phyloP scores from a whole-genome alignment of 2,113 vertebrate species.

The Coptodon bakossiorum region DNA sequence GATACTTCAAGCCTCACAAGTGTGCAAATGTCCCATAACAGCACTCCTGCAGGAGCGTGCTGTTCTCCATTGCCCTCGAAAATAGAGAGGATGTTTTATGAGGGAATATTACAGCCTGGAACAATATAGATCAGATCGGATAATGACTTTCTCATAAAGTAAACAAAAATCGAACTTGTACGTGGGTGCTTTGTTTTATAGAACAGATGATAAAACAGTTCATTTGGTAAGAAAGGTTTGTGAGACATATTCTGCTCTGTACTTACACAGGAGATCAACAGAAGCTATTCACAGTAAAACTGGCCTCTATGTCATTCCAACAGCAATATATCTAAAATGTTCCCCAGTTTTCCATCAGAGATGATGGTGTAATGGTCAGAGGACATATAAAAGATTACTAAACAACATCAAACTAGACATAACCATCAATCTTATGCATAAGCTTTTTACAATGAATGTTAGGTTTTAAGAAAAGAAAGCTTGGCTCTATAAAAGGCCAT shows the following conservation, averaged over 20 bases:
- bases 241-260: neutral
- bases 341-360: neutral
- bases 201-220: constrained; percentile 8
- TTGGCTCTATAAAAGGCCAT: constrained; percentile 18
- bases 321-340: constrained; percentile 5
- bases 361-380: neutral
- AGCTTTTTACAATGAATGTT: neutral
- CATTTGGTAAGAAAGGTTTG: neutral
- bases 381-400: constrained; percentile 5
- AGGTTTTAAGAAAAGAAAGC: neutral
- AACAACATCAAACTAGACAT: constrained; percentile 3
- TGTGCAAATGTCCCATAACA: neutral
- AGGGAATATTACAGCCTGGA: neutral
- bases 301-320: neutral
- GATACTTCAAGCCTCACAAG: constrained; percentile 2
- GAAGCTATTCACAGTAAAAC: neutral
- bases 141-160: constrained; percentile 2
- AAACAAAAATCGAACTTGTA: constrained; percentile 3
- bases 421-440: constrained; percentile 1
- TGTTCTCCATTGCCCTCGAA: neutral
- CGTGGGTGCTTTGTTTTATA: neutral
- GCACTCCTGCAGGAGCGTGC: neutral
- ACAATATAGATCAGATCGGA: neutral
- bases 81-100: neutral
- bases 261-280: constrained; percentile 5